Base-by-base conservation (phyloP, 2,888 invertebrate species). In the Drosophila stalkeri region DNA sequence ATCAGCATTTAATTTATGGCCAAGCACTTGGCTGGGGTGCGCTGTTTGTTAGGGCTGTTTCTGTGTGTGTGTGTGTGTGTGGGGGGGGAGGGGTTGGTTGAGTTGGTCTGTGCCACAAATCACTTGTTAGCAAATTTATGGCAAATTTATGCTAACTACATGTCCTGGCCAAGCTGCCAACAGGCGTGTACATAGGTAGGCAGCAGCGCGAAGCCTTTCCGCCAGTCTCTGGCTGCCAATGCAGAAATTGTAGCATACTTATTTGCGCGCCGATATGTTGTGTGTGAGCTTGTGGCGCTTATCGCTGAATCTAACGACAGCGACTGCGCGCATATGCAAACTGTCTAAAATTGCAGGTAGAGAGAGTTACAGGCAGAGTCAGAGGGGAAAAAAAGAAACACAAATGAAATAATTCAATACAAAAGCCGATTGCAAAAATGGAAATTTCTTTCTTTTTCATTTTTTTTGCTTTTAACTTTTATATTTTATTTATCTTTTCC, bases 131-230 rank as follows among this genome's bases (percentile, higher is more conserved):
- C 80, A 87, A 91, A 91, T 91, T 90, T 91, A 90, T 91, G 77
- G 89, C 86, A 81, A 90, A 90, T 90, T 91, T 90, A 90, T 90
- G 91, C 82, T 88, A 90, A 90, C 89, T 87, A 90, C 86, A 70
- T 87, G 83, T 90, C 79, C 75, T 74, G 71, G 46, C 55, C 59
- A n/a, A 49, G 37, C 54, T 64, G 71, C 64, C 80, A 77, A 66
- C 71, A 55, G 54, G 20, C 43, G 54, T 43, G n/a, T n/a, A n/a
- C n/a, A n/a, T n/a, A 77, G 77, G 77, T 74, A 52, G 59, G 59
- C 65, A 57, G 54, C n/a, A 39, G 54, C 43, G 43, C 46, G 54
- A 68, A 62, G 61, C 63, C 66, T 62, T 71, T 64, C 62, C 55
- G 51, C 31, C 18, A 33, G 47, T 56, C 56, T 43, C 49, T 31